Conservation (phyloP, 2,113 vertebrate species). For the Bubo blakistoni region DNA sequence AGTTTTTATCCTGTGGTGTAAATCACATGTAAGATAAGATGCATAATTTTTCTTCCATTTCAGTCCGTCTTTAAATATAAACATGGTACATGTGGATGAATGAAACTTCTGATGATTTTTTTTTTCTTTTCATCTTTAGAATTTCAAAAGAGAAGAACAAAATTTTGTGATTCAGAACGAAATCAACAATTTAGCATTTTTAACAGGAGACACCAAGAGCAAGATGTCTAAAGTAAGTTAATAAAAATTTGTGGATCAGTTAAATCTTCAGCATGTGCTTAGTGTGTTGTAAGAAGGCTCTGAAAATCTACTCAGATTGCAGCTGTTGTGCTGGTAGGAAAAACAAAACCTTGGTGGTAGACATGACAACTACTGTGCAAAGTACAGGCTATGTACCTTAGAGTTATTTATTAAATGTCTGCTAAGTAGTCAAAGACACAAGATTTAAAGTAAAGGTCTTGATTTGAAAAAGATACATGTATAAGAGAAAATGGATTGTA, state of each 20-base stretch:
- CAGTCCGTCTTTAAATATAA: background rate
- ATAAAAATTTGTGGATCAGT: background rate
- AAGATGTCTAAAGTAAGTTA: slow-evolving; percentile 97
- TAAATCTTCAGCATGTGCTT: background rate
- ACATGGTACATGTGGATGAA: background rate
- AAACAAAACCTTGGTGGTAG: background rate
- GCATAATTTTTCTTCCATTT: background rate
- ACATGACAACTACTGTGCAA: background rate
- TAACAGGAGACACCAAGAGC: slow-evolving; percentile 96
- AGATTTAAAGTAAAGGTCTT: background rate
- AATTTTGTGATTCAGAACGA: slow-evolving; percentile 99
- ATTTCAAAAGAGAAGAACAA: slow-evolving; percentile 99
- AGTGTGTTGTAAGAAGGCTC: background rate
- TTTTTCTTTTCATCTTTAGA: slow-evolving; percentile 70
- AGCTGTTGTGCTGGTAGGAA: background rate
- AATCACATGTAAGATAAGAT: slow-evolving; percentile 88
- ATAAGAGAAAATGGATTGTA: background rate
- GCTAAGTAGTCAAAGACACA: background rate
- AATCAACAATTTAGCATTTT: slow-evolving; percentile 98
- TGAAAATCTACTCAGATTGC: background rate
- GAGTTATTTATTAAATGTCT: slow-evolving; percentile 7
- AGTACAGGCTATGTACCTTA: background rate
- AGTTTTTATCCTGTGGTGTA: slow-evolving; percentile 98
- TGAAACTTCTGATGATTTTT: background rate
- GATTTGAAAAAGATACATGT: background rate